Base-by-base conservation (phyloP, 2,888 invertebrate genomes). In the Rhaphigaster nebulosa region DNA sequence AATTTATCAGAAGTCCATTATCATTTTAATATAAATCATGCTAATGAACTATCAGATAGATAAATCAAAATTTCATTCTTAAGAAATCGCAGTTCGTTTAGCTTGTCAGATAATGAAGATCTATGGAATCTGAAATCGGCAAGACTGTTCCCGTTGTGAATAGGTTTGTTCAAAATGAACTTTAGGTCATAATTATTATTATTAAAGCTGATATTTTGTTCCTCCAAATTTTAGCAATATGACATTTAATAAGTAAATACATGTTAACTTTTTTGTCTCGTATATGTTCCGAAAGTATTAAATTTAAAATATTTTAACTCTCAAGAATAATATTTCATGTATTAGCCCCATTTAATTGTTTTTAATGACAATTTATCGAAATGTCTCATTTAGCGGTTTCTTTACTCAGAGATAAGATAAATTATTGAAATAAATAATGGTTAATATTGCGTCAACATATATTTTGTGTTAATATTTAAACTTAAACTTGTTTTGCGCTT, bases 41-140 rank as follows among this genome's bases (percentile, higher is more conserved):
- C 29, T 29, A 29, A 76, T 76, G 8, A 76, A 76, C 70, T 34
- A 70, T 15, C 29, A 15, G 29, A 76, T 38, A 6, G 4, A 76
- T 76, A 76, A 38, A 76, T 76, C 70, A 38, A 76, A 76, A 34
- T 34, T 34, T 23, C 60, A 2, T 60, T n/a, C 13, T 65, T n/a
- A 20, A 10, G 70, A 76, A 38, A 76, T 10, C 5, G 18, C 34
- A 76, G 38, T 76, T 20, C 23, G 34, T 76, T 76, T 23, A 34
- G 70, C 34, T 38, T 76, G 70, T 76, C 70, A 76, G 20, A 76
- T 76, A 76, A 76, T 76, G 38, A 76, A 76, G 70, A 76, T 76
- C 34, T 76, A 76, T 76, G 70, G 70, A 38, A 29, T 76, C 20
- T 6, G 6, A 38, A 76, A 76, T 76, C 38, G 70, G 70, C 70